A percentile compares a stretch with the other conserved stretches of the same genome.
Evolutionary conservation across 2,888 invertebrate species (phyloP).

Genomic region (Cantharis nigra): DNA sequence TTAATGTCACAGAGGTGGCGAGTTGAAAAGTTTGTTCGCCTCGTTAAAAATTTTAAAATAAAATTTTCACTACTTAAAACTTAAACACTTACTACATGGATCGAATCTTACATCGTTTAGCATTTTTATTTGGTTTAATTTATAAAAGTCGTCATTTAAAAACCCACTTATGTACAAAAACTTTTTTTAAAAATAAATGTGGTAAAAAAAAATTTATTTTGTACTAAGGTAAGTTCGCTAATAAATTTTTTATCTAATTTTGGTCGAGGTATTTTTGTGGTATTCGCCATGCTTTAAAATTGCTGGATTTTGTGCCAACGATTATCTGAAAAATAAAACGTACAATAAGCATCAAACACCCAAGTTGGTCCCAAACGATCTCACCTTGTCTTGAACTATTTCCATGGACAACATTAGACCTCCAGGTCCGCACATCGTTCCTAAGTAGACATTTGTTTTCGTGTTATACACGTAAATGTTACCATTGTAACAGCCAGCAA

Average conservation of each 20-base stretch:
- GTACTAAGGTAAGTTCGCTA: neutral
- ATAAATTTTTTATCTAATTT: conserved; percentile 5
- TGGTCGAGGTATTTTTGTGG: conserved; percentile 31
- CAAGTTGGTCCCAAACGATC: neutral
- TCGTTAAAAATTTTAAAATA: neutral
- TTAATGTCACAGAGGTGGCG: neutral
- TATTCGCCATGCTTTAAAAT: conserved; percentile 37
- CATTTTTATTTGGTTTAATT: neutral
- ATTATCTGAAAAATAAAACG: conserved; percentile 37
- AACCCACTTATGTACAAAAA: neutral
- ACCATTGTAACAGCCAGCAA: conserved; percentile 80
- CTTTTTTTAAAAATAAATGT: neutral
- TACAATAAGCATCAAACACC: neutral
- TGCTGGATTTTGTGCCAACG: conserved; percentile 41
- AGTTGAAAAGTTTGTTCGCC: neutral
- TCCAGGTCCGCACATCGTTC: conserved; percentile 70
- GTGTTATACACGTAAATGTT: conserved; percentile 73
- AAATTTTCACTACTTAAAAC: neutral
- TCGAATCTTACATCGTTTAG: neutral
- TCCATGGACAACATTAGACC: conserved; percentile 75
- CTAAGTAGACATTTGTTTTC: conserved; percentile 59
- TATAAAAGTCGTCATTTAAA: neutral
- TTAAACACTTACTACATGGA: neutral
- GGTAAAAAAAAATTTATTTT: neutral
- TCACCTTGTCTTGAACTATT: conserved; percentile 67